Evolutionary conservation across 1,140 invertebrate genomes (phyloP), one percentile per base, ranked within the genome.

Genomic region (Bombus picipes): DNA sequence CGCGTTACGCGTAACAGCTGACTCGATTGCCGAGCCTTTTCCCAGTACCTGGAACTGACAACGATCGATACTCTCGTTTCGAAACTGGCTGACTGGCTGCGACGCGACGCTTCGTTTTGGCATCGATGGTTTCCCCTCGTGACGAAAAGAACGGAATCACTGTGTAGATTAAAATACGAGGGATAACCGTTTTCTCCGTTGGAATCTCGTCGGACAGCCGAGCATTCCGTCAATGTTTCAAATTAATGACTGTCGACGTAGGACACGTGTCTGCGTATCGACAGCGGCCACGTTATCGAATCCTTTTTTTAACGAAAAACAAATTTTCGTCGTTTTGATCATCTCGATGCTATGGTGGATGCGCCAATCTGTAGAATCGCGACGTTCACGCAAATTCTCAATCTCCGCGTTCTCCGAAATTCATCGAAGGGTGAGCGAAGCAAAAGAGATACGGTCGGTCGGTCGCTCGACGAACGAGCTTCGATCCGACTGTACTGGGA

Each of bases 1-100:
- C 85, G 80, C 81, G 89, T 89, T 87, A 87, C 87, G 83, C 70
- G 82, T 68, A 83, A 81, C 89, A 72, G 89, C 76, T 76, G 82
- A 78, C 81, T 87, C 86, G 87, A 87, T 87, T 78, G 87, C 65
- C 72, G 70, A 80, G 43, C 66, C 70, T 83, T 81, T 65, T 28
- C n/a, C 65, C 37, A 34, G 77, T 66, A 34, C 70, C 57, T 73
- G 78, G 53, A 73, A 65, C 78, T 81, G 83, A 85, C 83, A 81
- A 81, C 70, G 78, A 80, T 85, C 83, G 83, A 81, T 85, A 81
- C 53, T 39, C 39, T 62, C 57, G 71, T 37, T 71, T 81, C 47
- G 28, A 43, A 66, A 39, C 37, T 41, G 39, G 22, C 62, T 43
- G 59, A n/a, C 59, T 62, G 32, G 65, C n/a, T 41, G 41, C 57